Conservation (phyloP, 2,888 invertebrate genomes). For the Silvanus unidentatus region DNA sequence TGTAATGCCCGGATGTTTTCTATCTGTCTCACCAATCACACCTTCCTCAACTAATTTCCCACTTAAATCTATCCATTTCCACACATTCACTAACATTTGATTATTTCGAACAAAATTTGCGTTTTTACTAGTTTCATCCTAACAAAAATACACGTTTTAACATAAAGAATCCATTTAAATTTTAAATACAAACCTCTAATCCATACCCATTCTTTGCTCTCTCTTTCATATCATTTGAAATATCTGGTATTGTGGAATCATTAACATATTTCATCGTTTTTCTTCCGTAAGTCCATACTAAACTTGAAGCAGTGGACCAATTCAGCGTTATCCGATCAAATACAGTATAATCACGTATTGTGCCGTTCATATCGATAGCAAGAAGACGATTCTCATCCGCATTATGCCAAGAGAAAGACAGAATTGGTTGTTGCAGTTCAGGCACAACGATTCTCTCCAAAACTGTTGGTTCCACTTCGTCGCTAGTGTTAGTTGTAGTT, state of each 20-base stretch:
- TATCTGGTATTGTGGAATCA: conserved; percentile 55
- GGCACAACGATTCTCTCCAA: conserved; percentile 62
- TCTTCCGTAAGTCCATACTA: conserved; percentile 72
- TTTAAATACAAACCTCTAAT: conserved; percentile 54
- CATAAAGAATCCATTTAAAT: not conserved
- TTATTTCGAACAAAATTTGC: conserved; percentile 74
- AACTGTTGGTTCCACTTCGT: conserved; percentile 70
- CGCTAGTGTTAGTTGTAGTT: conserved; percentile 56
- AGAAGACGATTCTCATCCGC: conserved; percentile 71
- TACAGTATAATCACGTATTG: conserved; percentile 67
- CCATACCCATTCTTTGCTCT: conserved; percentile 73
- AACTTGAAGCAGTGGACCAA: conserved; percentile 68
- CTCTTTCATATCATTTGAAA: conserved; percentile 65
- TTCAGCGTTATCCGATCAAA: conserved; percentile 76
- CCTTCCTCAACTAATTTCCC: conserved; percentile 64
- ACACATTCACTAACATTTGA: conserved; percentile 68
- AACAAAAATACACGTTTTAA: conserved; percentile 23
- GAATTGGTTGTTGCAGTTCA: conserved; percentile 49
- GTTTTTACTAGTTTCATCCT: conserved; percentile 73
- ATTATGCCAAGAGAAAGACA: conserved; percentile 86
- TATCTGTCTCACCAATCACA: conserved; percentile 50
- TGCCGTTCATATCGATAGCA: conserved; percentile 57
- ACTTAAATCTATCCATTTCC: conserved; percentile 77
- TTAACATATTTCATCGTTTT: conserved; percentile 57
- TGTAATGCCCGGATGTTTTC: conserved; percentile 59